Percentiles rank a stretch among this genome's conserved stretches.
phyloP scores from a whole-genome alignment of 2,797 vertebrate species.

The Poeciliopsis presidionis region DNA sequence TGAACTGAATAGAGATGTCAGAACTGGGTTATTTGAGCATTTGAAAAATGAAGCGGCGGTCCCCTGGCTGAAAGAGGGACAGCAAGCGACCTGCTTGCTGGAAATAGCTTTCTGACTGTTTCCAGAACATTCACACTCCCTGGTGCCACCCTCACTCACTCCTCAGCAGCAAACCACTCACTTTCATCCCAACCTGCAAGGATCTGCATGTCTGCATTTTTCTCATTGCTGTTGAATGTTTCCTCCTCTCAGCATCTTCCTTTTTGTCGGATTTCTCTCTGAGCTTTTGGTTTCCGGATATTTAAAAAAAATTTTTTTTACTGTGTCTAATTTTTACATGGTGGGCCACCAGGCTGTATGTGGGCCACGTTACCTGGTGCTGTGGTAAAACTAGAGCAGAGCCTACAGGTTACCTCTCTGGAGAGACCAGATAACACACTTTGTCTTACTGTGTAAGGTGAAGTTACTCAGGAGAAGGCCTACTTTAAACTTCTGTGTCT shows the following conservation, averaged over 20 bases:
- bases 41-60: slow-evolving; percentile 71
- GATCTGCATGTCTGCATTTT: slow-evolving; percentile 9
- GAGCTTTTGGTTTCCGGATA: slow-evolving; percentile 6
- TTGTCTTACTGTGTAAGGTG: slow-evolving; percentile 59
- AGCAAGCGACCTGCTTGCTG: slow-evolving; percentile 83
- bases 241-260: slow-evolving; percentile 19
- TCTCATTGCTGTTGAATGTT: slow-evolving; percentile 13
- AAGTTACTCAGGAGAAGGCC: slow-evolving; percentile 61
- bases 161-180: slow-evolving; percentile 38
- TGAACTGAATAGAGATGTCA: slow-evolving; percentile 64
- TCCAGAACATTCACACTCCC: slow-evolving; percentile 71
- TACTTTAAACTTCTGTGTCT: slow-evolving; percentile 39
- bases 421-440: slow-evolving; percentile 68
- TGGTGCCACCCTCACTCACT: slow-evolving; percentile 54
- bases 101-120: slow-evolving; percentile 83
- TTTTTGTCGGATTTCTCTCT: slow-evolving; percentile 19
- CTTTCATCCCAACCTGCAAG: slow-evolving; percentile 25
- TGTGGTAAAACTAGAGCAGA: slow-evolving; percentile 74
- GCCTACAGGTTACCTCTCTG: slow-evolving; percentile 71
- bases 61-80: slow-evolving; percentile 79
- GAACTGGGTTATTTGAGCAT: slow-evolving; percentile 79
- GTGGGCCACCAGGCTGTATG: slow-evolving; percentile 55
- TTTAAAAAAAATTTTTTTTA: neutral
- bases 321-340: slow-evolving; percentile 19
- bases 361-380: slow-evolving; percentile 79